Conservation (phyloP, 2,113 vertebrate genomes). For the Felis catus region F.catus_Fca126_mat1.0 CM031417.1:33556001-33556500, state of each 20-base stretch:
- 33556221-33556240: background rate
- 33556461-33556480: background rate
- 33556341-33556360: background rate
- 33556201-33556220: background rate
- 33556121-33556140: background rate
- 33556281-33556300: background rate
- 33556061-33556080: background rate
- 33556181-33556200: background rate
- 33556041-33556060: background rate
- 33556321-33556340: background rate
- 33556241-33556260: background rate
- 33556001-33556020: background rate
- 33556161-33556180: background rate
- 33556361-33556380: background rate
- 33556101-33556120: background rate
- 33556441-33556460: background rate
- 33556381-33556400: background rate
- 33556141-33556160: background rate
- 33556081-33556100: background rate
- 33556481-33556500: background rate
- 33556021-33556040: background rate
- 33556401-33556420: background rate
- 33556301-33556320: background rate
- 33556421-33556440: background rate
- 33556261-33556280: background rate